These are phyloP conservation scores for Amblyraja radiata DNA, from an alignment of 2,797 vertebrate species.

Conservation along the genomic window DNA sequence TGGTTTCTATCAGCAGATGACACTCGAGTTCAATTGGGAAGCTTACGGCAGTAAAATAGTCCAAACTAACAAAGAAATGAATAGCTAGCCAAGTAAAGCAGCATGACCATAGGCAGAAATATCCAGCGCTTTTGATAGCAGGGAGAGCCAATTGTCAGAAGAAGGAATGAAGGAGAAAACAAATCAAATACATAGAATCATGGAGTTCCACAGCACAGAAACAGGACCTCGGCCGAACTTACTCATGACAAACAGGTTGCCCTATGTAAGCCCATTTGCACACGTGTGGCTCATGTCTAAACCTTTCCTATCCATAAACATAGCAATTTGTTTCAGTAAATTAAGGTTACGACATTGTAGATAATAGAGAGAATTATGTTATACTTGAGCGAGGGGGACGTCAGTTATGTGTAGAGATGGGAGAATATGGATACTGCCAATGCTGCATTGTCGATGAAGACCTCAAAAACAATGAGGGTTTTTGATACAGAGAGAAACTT, in stretches of 20 bases:
- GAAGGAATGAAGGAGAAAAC: not conserved
- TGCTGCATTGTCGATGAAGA: not conserved
- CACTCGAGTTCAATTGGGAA: conserved; percentile 47
- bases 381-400: not conserved
- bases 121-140: not conserved
- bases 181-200: not conserved
- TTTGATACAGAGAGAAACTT: not conserved
- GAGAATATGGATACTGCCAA: not conserved
- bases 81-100: not conserved
- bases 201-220: too few species aligned
- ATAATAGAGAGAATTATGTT: not conserved
- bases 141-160: not conserved
- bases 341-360: not conserved
- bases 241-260: too few species aligned
- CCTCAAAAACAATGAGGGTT: not conserved
- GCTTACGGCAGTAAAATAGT: not conserved
- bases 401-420: not conserved
- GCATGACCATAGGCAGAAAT: not conserved
- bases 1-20: conserved; percentile 8
- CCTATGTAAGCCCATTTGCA: too few species aligned
- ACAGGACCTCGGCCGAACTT: too few species aligned
- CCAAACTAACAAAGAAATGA: conserved; percentile 17
- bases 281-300: too few species aligned
- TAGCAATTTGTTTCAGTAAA: not conserved
- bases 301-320: not conserved